Conservation (phyloP, 1,140 invertebrate species). For the Zaprionus vittiger region DNA sequence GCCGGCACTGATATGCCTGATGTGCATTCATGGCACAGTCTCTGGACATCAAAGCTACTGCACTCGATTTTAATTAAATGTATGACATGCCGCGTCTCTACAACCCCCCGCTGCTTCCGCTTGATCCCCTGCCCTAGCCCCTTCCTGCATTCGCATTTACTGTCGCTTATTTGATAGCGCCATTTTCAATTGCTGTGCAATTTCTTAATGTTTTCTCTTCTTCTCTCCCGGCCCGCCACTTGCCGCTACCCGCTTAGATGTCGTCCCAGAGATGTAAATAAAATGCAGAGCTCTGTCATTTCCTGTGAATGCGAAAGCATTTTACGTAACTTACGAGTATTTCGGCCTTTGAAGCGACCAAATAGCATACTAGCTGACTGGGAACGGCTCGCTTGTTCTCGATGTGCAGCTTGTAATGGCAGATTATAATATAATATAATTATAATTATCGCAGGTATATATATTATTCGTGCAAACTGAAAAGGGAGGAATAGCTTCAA, state of each 20-base stretch:
- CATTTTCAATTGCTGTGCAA: constrained; percentile 78
- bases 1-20: constrained; percentile 27
- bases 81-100: constrained; percentile 33
- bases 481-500: too few species aligned
- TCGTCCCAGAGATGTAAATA: constrained; percentile 65
- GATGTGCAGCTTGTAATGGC: too few species aligned
- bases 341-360: constrained; percentile 69
- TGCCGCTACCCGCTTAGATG: constrained; percentile 35
- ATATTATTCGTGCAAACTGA: too few species aligned
- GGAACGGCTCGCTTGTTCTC: not conserved
- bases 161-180: constrained; percentile 55
- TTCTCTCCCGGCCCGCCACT: not conserved
- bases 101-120: not conserved
- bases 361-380: constrained; percentile 6
- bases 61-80: constrained; percentile 75
- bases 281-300: constrained; percentile 76
- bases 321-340: constrained; percentile 70
- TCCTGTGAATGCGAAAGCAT: constrained; percentile 76
- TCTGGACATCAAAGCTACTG: constrained; percentile 69
- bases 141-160: not conserved
- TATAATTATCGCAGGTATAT: too few species aligned
- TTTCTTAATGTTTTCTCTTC: constrained; percentile 71
- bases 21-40: constrained; percentile 35
- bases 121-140: too few species aligned
- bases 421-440: too few species aligned